Evolutionary conservation across 2,113 vertebrate genomes (phyloP).

Genomic region (Cyprinodon tularosa): DNA sequence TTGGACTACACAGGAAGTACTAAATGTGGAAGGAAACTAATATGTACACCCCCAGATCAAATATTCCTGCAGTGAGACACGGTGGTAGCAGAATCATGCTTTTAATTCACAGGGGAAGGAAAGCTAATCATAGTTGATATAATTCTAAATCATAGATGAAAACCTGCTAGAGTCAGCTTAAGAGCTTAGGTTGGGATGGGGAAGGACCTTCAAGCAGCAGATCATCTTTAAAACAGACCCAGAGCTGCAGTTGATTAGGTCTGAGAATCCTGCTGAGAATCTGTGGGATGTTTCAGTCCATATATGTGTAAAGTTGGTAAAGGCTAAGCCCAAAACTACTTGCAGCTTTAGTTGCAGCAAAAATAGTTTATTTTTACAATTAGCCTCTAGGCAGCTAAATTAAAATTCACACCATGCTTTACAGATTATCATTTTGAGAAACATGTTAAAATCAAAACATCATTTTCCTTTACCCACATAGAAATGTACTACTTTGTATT

Average conservation of each 20-base stretch:
- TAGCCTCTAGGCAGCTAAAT: not conserved
- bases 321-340: not conserved
- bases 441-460: not conserved
- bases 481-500: not conserved
- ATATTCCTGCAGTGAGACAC: too few relatives aligned
- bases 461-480: not conserved
- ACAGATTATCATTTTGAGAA: not conserved
- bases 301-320: not conserved
- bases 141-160: too few relatives aligned
- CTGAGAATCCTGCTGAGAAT: not conserved
- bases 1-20: too few relatives aligned
- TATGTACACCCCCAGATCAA: too few relatives aligned
- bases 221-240: not conserved
- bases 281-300: too few relatives aligned
- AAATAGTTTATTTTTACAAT: not conserved
- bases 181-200: too few relatives aligned
- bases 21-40: too few relatives aligned
- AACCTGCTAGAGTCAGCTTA: too few relatives aligned
- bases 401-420: not conserved
- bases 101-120: too few relatives aligned
- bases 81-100: too few relatives aligned
- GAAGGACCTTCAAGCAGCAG: too few relatives aligned
- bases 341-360: not conserved
- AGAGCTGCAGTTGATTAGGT: not conserved
- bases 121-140: too few relatives aligned